Evolutionary conservation across 2,113 vertebrate species (phyloP).

Genomic region (Mystacornis crossleyi): DNA sequence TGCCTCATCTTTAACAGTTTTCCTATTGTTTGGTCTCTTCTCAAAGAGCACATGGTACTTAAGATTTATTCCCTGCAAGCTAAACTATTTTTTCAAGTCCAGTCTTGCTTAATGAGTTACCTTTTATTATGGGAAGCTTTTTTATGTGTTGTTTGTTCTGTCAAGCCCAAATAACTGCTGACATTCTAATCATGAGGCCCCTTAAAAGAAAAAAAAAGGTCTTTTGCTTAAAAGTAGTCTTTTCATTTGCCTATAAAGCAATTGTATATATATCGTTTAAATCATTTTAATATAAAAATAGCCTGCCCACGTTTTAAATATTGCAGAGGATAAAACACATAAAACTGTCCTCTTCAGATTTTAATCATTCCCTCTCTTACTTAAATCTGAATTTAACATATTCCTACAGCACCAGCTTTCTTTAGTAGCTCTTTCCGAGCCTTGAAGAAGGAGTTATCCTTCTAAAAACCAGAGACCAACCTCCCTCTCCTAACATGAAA

Average conservation of each 20-base stretch:
- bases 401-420: not conserved
- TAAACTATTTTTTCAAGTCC: constrained; percentile 55
- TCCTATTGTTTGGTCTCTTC: not conserved
- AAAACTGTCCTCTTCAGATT: not conserved
- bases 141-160: constrained; percentile 37
- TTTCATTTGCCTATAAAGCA: constrained; percentile 7
- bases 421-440: not conserved
- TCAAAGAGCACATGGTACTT: not conserved
- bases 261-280: not conserved
- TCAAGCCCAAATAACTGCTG: constrained; percentile 59
- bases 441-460: not conserved
- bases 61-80: not conserved
- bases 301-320: not conserved
- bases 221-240: not conserved
- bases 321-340: not conserved
- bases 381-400: not conserved
- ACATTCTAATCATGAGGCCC: constrained; percentile 25
- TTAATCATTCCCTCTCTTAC: not conserved
- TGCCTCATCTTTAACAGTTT: not conserved
- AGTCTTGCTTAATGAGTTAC: constrained; percentile 54
- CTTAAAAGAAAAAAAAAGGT: not conserved
- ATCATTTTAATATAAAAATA: constrained; percentile 25
- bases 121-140: constrained; percentile 46
- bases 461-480: not conserved
- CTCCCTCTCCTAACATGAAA: not conserved